A percentile compares a stretch with the other conserved stretches of the same genome.
phyloP scores from a whole-genome alignment of 1,140 invertebrate species.

The Musca domestica region DNA sequence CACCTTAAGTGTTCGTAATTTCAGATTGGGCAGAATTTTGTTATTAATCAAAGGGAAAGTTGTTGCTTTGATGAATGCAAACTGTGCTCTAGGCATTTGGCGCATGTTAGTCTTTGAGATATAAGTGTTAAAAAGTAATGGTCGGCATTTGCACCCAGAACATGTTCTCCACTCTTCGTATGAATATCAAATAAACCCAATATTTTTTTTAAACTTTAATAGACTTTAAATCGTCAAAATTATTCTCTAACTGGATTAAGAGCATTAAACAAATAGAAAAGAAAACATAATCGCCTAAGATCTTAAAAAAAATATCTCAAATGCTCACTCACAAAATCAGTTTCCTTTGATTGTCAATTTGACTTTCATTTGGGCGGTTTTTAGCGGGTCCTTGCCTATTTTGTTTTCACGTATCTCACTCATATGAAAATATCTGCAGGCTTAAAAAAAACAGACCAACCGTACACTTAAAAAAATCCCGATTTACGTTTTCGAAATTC shows the following conservation, averaged over 20 bases:
- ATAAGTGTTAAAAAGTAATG: no score
- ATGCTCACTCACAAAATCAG: not conserved
- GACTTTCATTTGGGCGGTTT: not conserved
- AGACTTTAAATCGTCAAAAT: conserved; percentile 11
- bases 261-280: not conserved
- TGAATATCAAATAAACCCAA: no score
- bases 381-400: not conserved
- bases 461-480: not conserved
- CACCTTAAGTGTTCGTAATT: no score
- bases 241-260: not conserved
- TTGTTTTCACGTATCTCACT: not conserved
- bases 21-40: no score
- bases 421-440: conserved; percentile 1
- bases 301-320: conserved; percentile 1
- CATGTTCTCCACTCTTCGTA: no score
- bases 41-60: no score
- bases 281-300: conserved; percentile 14
- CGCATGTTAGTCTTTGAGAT: no score
- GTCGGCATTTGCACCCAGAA: no score
- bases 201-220: conserved; percentile 11
- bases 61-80: no score
- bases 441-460: not conserved
- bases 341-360: conserved; percentile 9
- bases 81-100: no score
- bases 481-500: not conserved